These are phyloP conservation scores for Aricia agestis DNA, from an alignment of 1,140 invertebrate species.

Conservation along the genomic window DNA sequence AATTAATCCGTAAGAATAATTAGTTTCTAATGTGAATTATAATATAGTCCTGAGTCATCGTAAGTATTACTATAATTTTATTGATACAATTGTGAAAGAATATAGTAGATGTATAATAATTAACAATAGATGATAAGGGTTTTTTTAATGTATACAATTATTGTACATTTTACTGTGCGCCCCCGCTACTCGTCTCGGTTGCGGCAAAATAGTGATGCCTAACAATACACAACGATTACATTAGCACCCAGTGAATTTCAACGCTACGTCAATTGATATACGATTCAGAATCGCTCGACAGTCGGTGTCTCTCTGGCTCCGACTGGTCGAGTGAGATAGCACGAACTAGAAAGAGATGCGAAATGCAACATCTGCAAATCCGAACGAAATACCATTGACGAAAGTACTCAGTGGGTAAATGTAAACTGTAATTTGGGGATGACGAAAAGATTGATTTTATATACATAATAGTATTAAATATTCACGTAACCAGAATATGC, in stretches of 20 bases:
- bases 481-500: slow-evolving; percentile 4
- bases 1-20: background rate
- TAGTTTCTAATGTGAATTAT: background rate
- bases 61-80: slow-evolving; percentile 12
- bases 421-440: background rate
- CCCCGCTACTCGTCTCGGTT: background rate
- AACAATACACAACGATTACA: slow-evolving; percentile 11
- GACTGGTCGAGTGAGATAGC: background rate
- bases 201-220: background rate
- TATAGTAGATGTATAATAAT: slow-evolving; percentile 1
- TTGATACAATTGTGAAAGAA: background rate
- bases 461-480: background rate
- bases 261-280: background rate
- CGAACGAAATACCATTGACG: background rate
- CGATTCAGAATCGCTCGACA: background rate
- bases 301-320: background rate
- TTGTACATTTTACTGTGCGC: background rate
- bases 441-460: background rate
- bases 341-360: no score
- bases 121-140: background rate
- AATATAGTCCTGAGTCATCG: slow-evolving; percentile 6
- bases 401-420: background rate
- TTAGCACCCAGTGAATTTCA: background rate
- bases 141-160: slow-evolving; percentile 9
- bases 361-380: no score